Base-by-base conservation (phyloP, 1,140 invertebrate genomes). In the Chrysomallon squamiferum region DNA sequence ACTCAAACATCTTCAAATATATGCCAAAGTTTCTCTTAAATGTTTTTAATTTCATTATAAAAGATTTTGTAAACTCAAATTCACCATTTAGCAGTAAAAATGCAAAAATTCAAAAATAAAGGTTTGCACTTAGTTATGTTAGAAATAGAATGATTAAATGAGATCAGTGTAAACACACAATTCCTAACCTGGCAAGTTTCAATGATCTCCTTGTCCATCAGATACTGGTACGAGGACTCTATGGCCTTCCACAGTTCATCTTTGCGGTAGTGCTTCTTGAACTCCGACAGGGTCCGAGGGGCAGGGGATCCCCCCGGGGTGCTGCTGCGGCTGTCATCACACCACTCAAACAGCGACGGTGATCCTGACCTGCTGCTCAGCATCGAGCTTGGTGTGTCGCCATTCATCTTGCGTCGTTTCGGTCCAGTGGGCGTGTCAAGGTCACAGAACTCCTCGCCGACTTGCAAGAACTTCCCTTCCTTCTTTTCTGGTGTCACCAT, bases 201-300 rank as follows among this genome's bases (percentile, higher is more conserved):
- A 66, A 95, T 93, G 64, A 96, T 90, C 79, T 95, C 92, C 82
- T 93, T 95, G 84, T 95, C 93, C 94, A 96, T 95, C 77, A 96
- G 93, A 84, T 93, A 96, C 82, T 95, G 91, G 86, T 96, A 95
- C 85, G 92, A 90, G 76, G 93, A 91, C 62, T 85, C 81, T 75
- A 95, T 90, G 49, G 93, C 90, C 69, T 92, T 92, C 93, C 94
- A 95, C 76, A 95, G 93, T 79, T 95, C 93, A 86, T 95, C 91
- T 65, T 82, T 81, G 49, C 69, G 76, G 59, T 76, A 78, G 63
- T 60, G 68, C 59, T 68, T 69, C 22, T 67, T 63, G 66, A 72
- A 76, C 56, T 76, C 75, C 15, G 68, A 65, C 38, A 67, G 62
- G 20, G 75, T 69, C 6, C 66, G 67, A 18, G 66, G 59, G 27